Conservation (phyloP, 1,140 invertebrate species). For the Stegodyphus dumicola region DNA sequence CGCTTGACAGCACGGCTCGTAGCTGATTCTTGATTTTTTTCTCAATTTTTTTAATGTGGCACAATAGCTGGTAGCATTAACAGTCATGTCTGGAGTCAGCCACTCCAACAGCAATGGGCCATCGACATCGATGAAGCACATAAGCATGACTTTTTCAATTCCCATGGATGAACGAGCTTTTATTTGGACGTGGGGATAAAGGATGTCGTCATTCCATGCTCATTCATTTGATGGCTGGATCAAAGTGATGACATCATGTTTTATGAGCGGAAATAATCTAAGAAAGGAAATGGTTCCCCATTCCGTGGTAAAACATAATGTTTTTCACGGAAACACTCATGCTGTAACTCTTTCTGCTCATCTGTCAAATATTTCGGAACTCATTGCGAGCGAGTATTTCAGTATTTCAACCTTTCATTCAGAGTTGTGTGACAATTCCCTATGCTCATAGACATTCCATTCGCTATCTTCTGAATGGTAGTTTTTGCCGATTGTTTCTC, state of each 20-base stretch:
- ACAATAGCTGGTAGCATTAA: neutral
- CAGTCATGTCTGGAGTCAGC: neutral
- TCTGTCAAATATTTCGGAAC: constrained; percentile 2
- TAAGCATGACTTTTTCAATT: neutral
- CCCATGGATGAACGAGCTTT: neutral
- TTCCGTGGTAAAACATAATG: neutral
- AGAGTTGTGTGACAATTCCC: constrained; percentile 10
- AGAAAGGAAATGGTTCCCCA: neutral
- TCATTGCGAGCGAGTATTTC: neutral
- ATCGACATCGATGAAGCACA: neutral
- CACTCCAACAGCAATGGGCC: constrained; percentile 5
- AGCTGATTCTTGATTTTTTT: neutral
- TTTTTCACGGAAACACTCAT: neutral
- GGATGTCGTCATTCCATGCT: neutral
- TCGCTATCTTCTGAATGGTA: neutral
- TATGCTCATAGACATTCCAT: neutral
- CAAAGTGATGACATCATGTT: neutral
- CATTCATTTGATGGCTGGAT: neutral
- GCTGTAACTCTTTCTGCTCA: constrained; percentile 1
- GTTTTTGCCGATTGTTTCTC: constrained; percentile 6
- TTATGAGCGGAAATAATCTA: neutral
- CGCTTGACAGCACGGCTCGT: neutral
- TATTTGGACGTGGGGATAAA: neutral
- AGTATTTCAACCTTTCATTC: neutral
- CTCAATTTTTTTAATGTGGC: neutral